Evolutionary conservation across 2,888 invertebrate genomes (phyloP).

Genomic region (Nymphalis polychloros): DNA sequence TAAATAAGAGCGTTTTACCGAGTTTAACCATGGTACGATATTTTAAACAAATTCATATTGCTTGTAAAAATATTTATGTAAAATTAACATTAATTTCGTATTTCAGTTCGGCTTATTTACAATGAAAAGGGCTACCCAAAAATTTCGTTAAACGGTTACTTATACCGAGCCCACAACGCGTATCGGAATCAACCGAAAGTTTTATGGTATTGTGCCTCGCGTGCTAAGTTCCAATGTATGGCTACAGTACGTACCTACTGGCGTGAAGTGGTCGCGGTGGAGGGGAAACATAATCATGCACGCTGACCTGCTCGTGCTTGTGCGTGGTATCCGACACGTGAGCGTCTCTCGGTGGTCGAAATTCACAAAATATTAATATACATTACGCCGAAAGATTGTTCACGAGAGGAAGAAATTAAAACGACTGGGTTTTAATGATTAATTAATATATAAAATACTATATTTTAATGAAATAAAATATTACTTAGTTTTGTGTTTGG

Average conservation of each 20-base stretch:
- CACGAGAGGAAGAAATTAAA: not conserved
- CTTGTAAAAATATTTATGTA: constrained; percentile 1
- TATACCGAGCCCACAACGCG: constrained; percentile 72
- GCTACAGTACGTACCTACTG: constrained; percentile 66
- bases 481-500: not conserved
- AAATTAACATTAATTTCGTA: constrained; percentile 26
- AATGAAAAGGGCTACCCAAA: constrained; percentile 69
- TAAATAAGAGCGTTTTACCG: not conserved
- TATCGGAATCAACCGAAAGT: constrained; percentile 70
- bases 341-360: constrained; percentile 14
- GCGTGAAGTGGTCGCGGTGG: constrained; percentile 59
- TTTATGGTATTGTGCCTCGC: constrained; percentile 72
- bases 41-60: not conserved
- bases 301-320: constrained; percentile 50
- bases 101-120: constrained; percentile 66
- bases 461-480: not conserved
- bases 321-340: constrained; percentile 26
- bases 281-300: constrained; percentile 63
- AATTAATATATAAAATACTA: not conserved
- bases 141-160: constrained; percentile 63
- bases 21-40: not conserved
- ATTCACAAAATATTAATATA: constrained; percentile 12
- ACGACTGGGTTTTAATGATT: not conserved
- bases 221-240: constrained; percentile 61
- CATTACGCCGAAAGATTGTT: constrained; percentile 18